Evolutionary conservation across 2,888 invertebrate species (phyloP), one percentile per base, ranked within the genome.

Genomic region (Calephelis perditalis): DNA sequence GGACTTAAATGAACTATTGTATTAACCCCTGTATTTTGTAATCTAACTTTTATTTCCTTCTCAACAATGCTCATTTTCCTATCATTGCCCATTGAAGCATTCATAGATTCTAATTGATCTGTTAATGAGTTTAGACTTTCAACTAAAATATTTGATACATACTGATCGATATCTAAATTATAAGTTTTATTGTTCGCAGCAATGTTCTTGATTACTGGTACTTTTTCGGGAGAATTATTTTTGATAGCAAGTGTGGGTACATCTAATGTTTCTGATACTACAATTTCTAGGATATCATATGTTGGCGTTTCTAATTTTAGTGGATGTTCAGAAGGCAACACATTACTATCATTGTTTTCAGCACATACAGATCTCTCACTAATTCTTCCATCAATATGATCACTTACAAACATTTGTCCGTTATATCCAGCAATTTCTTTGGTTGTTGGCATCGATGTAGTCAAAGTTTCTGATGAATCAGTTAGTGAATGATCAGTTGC

Each of bases 101-200:
- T 86, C 82, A 87, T 86, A 47, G 74, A 79, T 66, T 91, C 89
- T 8, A 91, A 73, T 67, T 86, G 88, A 68, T 89, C 91, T 7
- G 86, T 82, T 65, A 91, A 73, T 4, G 91, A 88, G 70, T 90
- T 84, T 10, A 92, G 77, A 66, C 91, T 91, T 69, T 91, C 91
- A 7, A 91, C 88, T 46, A 92, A 73, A 68, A 92, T 86, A 68
- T 86, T 86, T 2, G 91, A 91, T 12, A 92, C 91, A 68, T 91
- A 91, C 67, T 87, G 84, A 70, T 92, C 91, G 35, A 91, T 80
- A 67, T 89, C 82, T 47, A 84, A 71, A 59, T 76, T 78, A 40
- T 6, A 8, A n/a, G 66, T 68, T 9, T 63, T 49, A 47, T 62
- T 70, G 26, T 59, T 61, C 58, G 63, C 71, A 8, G 60, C 56